Base-by-base conservation (phyloP, 2,797 vertebrate genomes). In the Cyprinodon diabolis region DNA sequence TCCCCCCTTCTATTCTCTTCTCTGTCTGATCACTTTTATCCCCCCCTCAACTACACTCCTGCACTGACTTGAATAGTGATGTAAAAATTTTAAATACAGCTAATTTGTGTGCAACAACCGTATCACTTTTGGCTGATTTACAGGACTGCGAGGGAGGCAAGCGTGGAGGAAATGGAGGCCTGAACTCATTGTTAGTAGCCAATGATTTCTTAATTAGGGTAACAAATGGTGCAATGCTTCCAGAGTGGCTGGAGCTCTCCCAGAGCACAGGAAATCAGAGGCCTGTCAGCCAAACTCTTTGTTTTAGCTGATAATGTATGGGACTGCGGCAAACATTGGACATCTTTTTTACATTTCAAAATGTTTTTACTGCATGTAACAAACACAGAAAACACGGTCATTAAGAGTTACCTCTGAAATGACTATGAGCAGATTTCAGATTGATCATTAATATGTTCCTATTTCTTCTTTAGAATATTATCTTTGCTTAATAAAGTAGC, bases 141-240 rank as follows among this genome's bases (percentile, higher is more conserved):
- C 75, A 70, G 82, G 69, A 47, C 89, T 9, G 47, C 48, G 69
- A 84, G 79, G 76, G 84, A 79, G 86, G 75, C 81, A 82, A 89
- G 88, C 85, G 86, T 89, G 85, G 84, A 90, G 91, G 86, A 90
- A 91, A 89, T 90, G 89, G 89, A 92, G 91, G 91, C 91, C 91
- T 91, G 89, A 91, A 91, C 89, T 92, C 90, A 91, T 93, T 83
- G 74, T 94, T 94, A 94, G 91, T 88, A 85, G 87, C 86, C 89
- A 91, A 91, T 95, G 90, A 94, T 94, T 94, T 94, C 87, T 93
- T 95, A 93, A 95, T 94, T 93, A 94, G 93, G 90, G 78, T 89
- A 93, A 91, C 91, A 91, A 94, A 93, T 93, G 92, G 89, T 88
- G 90, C 90, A 90, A 82, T 85, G 90, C 87, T 87, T 83, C 79